A percentile compares a stretch with the other conserved stretches of the same genome.
These are phyloP conservation scores for Rhipidura dahli DNA, from an alignment of 2,113 vertebrate genomes.

Conservation along the genomic window DNA sequence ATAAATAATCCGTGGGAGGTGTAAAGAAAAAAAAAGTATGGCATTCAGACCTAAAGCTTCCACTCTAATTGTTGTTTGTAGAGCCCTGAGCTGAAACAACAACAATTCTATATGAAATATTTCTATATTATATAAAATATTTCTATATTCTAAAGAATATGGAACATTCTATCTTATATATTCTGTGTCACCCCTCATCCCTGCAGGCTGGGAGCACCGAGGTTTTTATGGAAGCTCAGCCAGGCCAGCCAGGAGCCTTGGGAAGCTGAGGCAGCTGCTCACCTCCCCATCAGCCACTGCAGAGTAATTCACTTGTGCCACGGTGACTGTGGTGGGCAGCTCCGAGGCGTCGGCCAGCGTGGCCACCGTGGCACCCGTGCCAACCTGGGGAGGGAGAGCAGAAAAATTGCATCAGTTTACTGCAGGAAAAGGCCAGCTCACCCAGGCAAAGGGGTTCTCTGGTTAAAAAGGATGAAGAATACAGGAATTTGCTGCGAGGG, in stretches of 20 bases:
- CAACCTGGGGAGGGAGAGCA: constrained; percentile 76
- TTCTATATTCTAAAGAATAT: too few species aligned
- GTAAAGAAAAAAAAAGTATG: not conserved
- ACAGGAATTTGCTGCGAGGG: not conserved
- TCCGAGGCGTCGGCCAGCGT: constrained; percentile 95
- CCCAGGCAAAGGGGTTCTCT: not conserved
- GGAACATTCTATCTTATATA: too few species aligned
- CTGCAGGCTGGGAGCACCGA: not conserved
- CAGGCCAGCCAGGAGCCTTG: accelerated
- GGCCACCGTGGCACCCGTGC: constrained; percentile 94
- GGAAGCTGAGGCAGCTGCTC: not conserved
- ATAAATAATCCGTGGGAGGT: not conserved
- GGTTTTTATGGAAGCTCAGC: accelerated
- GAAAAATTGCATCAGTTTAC: too few species aligned
- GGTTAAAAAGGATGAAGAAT: not conserved
- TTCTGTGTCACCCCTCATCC: accelerated
- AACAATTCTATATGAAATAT: accelerated
- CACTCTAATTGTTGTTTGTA: accelerated
- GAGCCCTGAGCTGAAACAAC: not conserved
- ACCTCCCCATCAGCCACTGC: constrained; percentile 95
- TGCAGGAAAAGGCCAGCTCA: accelerated
- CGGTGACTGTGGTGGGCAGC: constrained; percentile 91
- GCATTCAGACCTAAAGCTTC: not conserved
- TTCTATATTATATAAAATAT: too few species aligned
- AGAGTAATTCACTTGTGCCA: constrained; percentile 96